Evolutionary conservation across 2,888 invertebrate genomes (phyloP).

Genomic region (Habrosyne pyritoides): DNA sequence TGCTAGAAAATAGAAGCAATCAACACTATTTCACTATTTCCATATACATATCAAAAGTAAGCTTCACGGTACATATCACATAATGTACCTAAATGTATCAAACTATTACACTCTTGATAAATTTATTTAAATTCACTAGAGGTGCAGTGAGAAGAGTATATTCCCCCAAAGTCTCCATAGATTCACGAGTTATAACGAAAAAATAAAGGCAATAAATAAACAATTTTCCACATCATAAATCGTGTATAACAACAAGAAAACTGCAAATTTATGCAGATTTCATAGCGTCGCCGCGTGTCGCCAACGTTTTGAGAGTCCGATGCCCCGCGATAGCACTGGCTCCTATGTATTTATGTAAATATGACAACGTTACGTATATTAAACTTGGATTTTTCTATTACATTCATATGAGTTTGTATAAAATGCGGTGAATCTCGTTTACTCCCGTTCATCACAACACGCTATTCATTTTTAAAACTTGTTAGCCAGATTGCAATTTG

Average conservation of each 20-base stretch:
- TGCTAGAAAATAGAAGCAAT: too few species aligned
- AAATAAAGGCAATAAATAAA: conserved; percentile 67
- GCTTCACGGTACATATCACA: neutral
- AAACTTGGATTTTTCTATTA: conserved; percentile 55
- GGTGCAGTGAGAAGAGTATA: conserved; percentile 2
- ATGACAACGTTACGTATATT: conserved; percentile 53
- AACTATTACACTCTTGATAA: neutral
- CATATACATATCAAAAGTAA: too few species aligned
- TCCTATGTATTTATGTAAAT: conserved; percentile 61
- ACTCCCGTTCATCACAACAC: conserved; percentile 4
- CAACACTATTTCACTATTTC: too few species aligned
- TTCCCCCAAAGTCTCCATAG: conserved; percentile 6
- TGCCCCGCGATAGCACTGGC: conserved; percentile 46
- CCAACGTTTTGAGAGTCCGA: conserved; percentile 46
- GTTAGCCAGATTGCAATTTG: neutral
- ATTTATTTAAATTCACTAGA: neutral
- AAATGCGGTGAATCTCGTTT: conserved; percentile 21
- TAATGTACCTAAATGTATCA: neutral
- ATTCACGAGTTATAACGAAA: conserved; percentile 17
- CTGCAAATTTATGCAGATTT: conserved; percentile 79
- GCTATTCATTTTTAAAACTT: conserved; percentile 3
- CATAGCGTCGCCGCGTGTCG: conserved; percentile 59
- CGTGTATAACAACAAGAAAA: conserved; percentile 70
- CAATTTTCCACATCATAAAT: conserved; percentile 73
- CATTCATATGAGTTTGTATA: conserved; percentile 37